Conservation (phyloP, 2,888 invertebrate genomes). For the Molorchus minor region DNA sequence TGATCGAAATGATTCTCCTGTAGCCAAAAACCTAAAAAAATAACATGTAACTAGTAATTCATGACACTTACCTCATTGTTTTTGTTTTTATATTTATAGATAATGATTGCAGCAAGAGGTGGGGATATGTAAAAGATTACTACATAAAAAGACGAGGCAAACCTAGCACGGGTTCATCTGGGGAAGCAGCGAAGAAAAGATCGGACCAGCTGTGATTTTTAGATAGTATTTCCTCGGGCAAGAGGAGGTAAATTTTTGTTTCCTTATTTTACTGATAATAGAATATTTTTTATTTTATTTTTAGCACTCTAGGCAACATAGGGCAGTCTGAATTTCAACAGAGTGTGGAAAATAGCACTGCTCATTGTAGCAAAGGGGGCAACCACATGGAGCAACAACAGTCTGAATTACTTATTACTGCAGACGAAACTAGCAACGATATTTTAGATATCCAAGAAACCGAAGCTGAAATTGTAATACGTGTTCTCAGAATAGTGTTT, state of each 20-base stretch:
- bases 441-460: not conserved
- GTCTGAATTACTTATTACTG: not conserved
- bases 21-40: constrained; percentile 37
- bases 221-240: constrained; percentile 19
- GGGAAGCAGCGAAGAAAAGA: constrained; percentile 51
- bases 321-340: not conserved
- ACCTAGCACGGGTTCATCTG: constrained; percentile 43
- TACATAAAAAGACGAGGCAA: constrained; percentile 52
- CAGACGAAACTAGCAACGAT: not conserved
- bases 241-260: constrained; percentile 23
- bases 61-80: constrained; percentile 14
- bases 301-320: constrained; percentile 24
- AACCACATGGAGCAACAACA: not conserved
- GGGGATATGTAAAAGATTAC: constrained; percentile 54
- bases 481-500: no score
- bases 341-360: not conserved
- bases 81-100: constrained; percentile 15
- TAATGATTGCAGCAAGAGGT: constrained; percentile 44
- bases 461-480: not conserved
- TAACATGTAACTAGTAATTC: constrained; percentile 24
- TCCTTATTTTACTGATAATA: constrained; percentile 15
- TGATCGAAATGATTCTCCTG: constrained; percentile 41
- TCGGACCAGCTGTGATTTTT: constrained; percentile 24
- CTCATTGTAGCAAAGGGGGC: not conserved
- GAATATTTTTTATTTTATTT: constrained; percentile 7